Conservation (phyloP, 2,888 invertebrate genomes). For the Ryuthela nishihirai region DNA sequence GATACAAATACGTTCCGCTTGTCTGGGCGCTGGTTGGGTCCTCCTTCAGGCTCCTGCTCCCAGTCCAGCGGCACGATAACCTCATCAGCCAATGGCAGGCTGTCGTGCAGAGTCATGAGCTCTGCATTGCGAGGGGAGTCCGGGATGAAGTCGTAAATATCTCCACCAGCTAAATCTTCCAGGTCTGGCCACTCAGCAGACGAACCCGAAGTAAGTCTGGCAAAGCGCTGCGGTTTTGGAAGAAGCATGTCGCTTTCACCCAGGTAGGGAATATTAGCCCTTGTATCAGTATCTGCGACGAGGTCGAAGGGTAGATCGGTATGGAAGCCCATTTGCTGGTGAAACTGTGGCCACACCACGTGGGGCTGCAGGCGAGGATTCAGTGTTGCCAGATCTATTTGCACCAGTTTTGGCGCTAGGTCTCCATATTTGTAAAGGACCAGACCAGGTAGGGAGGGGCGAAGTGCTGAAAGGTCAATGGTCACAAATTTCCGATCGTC, state of each 20-base stretch:
- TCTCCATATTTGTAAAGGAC: slow-evolving; percentile 30
- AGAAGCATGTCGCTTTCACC: slow-evolving; percentile 11
- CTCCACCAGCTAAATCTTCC: background rate
- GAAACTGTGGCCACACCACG: slow-evolving; percentile 30
- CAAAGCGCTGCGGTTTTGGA: slow-evolving; percentile 1
- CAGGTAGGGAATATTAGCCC: slow-evolving; percentile 25
- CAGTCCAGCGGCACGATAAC: slow-evolving; percentile 29
- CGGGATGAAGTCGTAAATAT: slow-evolving; percentile 27
- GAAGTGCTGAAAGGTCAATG: slow-evolving; percentile 23
- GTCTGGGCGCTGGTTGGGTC: slow-evolving; percentile 1
- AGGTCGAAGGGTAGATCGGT: slow-evolving; percentile 13
- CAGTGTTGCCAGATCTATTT: slow-evolving; percentile 15
- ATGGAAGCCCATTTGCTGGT: slow-evolving; percentile 14
- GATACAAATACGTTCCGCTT: slow-evolving; percentile 20
- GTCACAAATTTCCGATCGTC: slow-evolving; percentile 19
- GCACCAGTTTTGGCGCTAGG: slow-evolving; percentile 20
- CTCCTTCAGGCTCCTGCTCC: slow-evolving; percentile 8
- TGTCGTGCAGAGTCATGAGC: slow-evolving; percentile 12
- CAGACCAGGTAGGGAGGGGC: slow-evolving; percentile 27
- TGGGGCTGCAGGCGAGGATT: slow-evolving; percentile 25
- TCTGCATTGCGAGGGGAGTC: slow-evolving; percentile 2
- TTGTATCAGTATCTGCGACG: slow-evolving; percentile 7
- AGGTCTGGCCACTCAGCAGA: slow-evolving; percentile 1
- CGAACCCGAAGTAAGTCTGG: slow-evolving; percentile 1
- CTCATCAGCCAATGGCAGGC: slow-evolving; percentile 24